Conservation (phyloP, 2,113 vertebrate species). For the Nothobranchius furzeri region DNA sequence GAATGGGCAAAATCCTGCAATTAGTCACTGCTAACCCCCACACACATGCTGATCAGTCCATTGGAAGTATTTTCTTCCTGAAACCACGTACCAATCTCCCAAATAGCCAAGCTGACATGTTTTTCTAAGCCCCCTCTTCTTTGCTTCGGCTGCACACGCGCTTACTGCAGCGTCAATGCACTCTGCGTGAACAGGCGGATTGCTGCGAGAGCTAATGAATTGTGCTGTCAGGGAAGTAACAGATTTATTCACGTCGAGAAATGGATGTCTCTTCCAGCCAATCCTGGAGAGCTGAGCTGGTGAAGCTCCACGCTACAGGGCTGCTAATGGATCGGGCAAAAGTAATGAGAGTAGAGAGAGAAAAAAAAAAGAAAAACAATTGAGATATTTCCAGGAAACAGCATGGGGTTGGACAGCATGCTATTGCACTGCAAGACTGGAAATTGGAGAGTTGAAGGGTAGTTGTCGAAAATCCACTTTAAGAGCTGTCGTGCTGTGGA, state of each 20-base stretch:
- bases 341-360: conserved; percentile 14
- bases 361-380: conserved; percentile 3
- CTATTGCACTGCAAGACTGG: conserved; percentile 12
- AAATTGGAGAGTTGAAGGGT: conserved; percentile 46
- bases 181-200: conserved; percentile 58
- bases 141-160: conserved; percentile 22
- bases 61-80: conserved; percentile 42
- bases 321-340: conserved; percentile 46
- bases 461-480: conserved; percentile 61
- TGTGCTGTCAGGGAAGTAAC: conserved; percentile 72
- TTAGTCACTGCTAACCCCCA: conserved; percentile 32
- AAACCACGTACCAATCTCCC: conserved; percentile 51
- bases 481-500: conserved; percentile 21
- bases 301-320: conserved; percentile 30
- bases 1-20: conserved; percentile 4
- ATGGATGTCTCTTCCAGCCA: conserved; percentile 52
- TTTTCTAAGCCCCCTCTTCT: conserved; percentile 16
- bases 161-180: conserved; percentile 43
- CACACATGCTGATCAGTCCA: conserved; percentile 19
- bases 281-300: conserved; percentile 44
- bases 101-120: conserved; percentile 56
- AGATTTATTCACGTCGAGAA: conserved; percentile 73
- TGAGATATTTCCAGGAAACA: conserved; percentile 27
- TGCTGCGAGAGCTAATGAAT: conserved; percentile 69
- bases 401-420: background rate